Base-by-base conservation (phyloP, 2,797 vertebrate species). In the Chloroceryle amazona region DNA sequence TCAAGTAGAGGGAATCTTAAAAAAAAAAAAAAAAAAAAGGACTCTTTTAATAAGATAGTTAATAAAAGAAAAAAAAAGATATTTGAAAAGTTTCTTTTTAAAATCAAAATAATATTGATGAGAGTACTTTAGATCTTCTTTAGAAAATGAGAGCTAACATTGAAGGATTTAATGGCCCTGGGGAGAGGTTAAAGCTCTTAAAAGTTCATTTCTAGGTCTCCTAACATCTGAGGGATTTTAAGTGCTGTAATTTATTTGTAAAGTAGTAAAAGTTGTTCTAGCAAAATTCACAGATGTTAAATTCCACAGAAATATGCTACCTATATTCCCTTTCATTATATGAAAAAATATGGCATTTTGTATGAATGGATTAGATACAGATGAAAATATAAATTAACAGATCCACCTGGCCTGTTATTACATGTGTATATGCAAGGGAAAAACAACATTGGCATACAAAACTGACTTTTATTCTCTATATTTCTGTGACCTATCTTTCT, bases 181-280 rank as follows among this genome's bases (percentile, higher is more conserved):
- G 67, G 83, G 86, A 96, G 60, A 76, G 21, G 62, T 79, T 93
- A 93, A 95, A 93, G 83, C 86, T 94, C 63, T 73, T 93, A 92
- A 75, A 94, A 94, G 76, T 96, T 92, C 66, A 86, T 73, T 86
- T 92, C 74, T 57, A 76, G 55, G 74, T 85, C 90, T 92, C 74
- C 74, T 66, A 80, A 76, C 73, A 94, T 66, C 51, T 80, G 58
- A 86, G 67, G 42, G 39, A 41, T 86, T 95, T 92, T 92, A 86
- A 93, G 52, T 79, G 73, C 42, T 80, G 58, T 47, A 79, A 93
- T 84, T 93, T 92, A 89, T 90, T 89, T 90, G 55, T 60, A 79
- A 92, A 89, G 62, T 26, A 94, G 91, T 79, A 92, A 94, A 83
- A 93, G 72, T 29, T 81, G 20, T 79, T 83, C 46, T 31, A 37